Evolutionary conservation across 2,888 invertebrate species (phyloP).

Genomic region (Synergus laeviventris): DNA sequence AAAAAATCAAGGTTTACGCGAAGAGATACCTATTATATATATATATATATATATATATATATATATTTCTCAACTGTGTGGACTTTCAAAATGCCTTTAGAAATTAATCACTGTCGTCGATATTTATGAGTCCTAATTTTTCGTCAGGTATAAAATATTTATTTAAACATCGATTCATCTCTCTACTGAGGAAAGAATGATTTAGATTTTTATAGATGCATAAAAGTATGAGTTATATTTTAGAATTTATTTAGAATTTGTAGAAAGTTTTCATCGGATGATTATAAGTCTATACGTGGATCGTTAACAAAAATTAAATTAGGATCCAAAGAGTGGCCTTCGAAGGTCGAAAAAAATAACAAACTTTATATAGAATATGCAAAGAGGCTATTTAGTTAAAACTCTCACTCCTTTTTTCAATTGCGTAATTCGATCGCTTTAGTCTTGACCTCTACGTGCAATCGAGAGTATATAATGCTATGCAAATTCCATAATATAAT

Average conservation of each 20-base stretch:
- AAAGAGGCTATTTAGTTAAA: slow-evolving; percentile 1
- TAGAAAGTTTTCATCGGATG: too few species aligned
- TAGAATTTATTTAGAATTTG: too few species aligned
- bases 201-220: too few species aligned
- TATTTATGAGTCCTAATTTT: background rate
- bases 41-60: too few species aligned
- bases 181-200: too few species aligned
- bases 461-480: slow-evolving; percentile 5
- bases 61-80: background rate
- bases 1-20: slow-evolving; percentile 3
- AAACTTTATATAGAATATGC: background rate
- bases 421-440: slow-evolving; percentile 23
- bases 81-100: background rate
- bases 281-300: too few species aligned
- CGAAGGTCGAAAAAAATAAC: background rate
- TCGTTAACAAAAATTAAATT: background rate
- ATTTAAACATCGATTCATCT: too few species aligned
- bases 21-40: too few species aligned
- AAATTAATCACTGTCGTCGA: background rate
- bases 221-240: too few species aligned
- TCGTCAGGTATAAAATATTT: background rate
- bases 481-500: slow-evolving; percentile 34
- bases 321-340: background rate
- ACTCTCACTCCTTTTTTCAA: slow-evolving; percentile 30
- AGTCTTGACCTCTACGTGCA: slow-evolving; percentile 18